Percentiles rank a stretch among this genome's conserved stretches.
These are phyloP conservation scores for Aporophyla nigra DNA, from an alignment of 2,888 invertebrate genomes.

Conservation along the genomic window DNA sequence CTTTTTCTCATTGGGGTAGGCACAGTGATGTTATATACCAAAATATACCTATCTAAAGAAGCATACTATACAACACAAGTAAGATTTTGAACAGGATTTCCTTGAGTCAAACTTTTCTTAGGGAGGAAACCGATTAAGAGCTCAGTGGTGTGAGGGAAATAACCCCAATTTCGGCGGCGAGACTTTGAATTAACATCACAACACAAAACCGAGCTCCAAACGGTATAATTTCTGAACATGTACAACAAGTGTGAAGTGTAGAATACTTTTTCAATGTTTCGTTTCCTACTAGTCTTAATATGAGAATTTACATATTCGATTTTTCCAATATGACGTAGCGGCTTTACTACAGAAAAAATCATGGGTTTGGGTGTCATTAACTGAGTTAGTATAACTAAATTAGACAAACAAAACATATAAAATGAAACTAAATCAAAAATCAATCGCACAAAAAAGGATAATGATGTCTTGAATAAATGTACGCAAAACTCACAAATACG, in stretches of 20 bases:
- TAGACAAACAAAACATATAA: background rate
- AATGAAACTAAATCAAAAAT: background rate
- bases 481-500: background rate
- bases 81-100: constrained; percentile 35
- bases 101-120: background rate
- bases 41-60: background rate
- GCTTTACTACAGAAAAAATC: no score
- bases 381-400: background rate
- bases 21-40: background rate
- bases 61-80: constrained; percentile 2
- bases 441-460: background rate
- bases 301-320: no score
- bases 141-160: constrained; percentile 23
- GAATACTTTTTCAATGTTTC: no score
- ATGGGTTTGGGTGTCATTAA: no score
- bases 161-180: background rate
- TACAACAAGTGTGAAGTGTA: no score
- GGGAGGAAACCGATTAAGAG: background rate
- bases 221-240: background rate
- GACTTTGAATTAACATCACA: background rate
- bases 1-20: no score
- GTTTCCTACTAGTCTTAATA: background rate
- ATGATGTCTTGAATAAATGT: background rate
- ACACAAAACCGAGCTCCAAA: background rate
- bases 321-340: background rate